Conservation (phyloP, 2,888 invertebrate genomes). For the Xylophagus ater region DNA sequence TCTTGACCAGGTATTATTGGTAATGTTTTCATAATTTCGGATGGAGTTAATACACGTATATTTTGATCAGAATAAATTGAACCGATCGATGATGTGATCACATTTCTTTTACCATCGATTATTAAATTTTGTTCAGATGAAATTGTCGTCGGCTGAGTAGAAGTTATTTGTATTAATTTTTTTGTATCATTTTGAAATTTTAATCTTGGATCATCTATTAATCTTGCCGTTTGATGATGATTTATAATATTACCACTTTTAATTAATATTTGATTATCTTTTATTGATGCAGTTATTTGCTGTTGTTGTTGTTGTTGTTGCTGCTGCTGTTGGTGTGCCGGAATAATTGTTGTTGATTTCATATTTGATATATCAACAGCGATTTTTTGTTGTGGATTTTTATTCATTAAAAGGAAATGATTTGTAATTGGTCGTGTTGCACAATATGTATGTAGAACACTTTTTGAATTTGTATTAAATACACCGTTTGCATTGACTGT, state of each 20-base stretch:
- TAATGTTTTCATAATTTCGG: conserved; percentile 83
- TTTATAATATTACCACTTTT: conserved; percentile 8
- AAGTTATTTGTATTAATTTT: conserved; percentile 7
- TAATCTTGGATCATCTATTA: conserved; percentile 3
- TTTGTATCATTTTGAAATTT: conserved; percentile 6
- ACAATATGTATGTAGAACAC: conserved; percentile 12
- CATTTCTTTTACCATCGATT: no score
- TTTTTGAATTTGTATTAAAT: conserved; percentile 23
- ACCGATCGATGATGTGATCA: conserved; percentile 3
- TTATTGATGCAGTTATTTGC: not conserved
- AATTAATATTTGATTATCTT: conserved; percentile 10
- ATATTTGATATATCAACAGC: conserved; percentile 9
- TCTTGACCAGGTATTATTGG: conserved; percentile 50
- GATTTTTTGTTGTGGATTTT: conserved; percentile 5
- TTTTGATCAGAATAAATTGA: conserved; percentile 55
- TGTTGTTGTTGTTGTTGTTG: conserved; percentile 9
- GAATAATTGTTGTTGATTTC: not conserved
- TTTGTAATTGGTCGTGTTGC: conserved; percentile 9
- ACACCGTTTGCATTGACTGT: conserved; percentile 51
- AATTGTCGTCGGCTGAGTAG: conserved; percentile 3
- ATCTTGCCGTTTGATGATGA: no score
- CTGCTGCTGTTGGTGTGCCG: conserved; percentile 3
- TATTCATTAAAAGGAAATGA: conserved; percentile 11
- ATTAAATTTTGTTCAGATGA: conserved; percentile 5
- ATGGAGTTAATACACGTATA: conserved; percentile 79